Conservation (phyloP, 1,140 invertebrate species). For the Zaprionus tsacasi region DNA sequence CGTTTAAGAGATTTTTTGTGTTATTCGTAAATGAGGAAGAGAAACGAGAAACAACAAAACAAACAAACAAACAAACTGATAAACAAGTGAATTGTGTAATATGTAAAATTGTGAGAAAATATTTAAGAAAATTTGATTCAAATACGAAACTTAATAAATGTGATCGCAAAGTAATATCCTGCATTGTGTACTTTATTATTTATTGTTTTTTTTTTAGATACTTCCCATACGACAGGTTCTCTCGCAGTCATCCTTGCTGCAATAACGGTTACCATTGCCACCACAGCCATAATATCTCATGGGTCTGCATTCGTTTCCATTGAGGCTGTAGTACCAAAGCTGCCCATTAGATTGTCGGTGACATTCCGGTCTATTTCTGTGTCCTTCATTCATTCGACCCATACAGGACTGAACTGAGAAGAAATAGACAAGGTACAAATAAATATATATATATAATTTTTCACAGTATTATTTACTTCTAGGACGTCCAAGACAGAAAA, state of each 20-base stretch:
- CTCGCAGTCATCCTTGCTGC: slow-evolving; percentile 1
- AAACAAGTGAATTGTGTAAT: slow-evolving; percentile 76
- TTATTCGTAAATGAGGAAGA: slow-evolving; percentile 60
- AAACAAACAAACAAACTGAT: slow-evolving; percentile 34
- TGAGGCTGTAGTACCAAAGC: slow-evolving; percentile 16
- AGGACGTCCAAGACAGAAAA: slow-evolving; percentile 7
- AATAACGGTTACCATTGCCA: slow-evolving; percentile 28
- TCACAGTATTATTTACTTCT: not conserved
- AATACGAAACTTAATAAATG: slow-evolving; percentile 83
- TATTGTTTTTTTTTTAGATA: not conserved
- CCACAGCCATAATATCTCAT: slow-evolving; percentile 25
- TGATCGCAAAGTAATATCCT: slow-evolving; percentile 70
- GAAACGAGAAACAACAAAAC: slow-evolving; percentile 60
- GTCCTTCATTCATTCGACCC: not conserved
- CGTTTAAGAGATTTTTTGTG: slow-evolving; percentile 78
- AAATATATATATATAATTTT: not conserved
- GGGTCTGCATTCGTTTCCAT: not conserved
- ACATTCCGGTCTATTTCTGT: not conserved
- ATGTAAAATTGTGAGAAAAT: slow-evolving; percentile 79
- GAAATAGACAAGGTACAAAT: too few relatives aligned
- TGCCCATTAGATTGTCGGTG: not conserved
- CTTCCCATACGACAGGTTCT: not conserved
- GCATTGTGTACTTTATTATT: too few relatives aligned
- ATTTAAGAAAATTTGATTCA: slow-evolving; percentile 81
- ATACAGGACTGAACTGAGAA: not conserved